Evolutionary conservation across 1,140 invertebrate genomes (phyloP).

Genomic region (Drosophila pseudoobscura): DNA sequence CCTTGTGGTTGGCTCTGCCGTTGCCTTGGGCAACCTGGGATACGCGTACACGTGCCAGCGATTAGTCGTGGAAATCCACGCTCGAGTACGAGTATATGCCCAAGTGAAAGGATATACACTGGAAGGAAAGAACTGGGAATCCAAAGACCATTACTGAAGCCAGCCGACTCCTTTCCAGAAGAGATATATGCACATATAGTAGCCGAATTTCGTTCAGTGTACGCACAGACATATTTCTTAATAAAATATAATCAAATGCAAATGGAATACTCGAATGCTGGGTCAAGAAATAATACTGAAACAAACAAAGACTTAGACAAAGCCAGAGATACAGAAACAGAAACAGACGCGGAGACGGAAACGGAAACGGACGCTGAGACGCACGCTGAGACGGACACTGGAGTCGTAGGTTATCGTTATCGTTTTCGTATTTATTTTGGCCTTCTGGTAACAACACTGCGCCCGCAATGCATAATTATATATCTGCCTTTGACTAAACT

Average conservation of each 20-base stretch:
- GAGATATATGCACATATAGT: too few relatives aligned
- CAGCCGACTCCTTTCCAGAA: too few relatives aligned
- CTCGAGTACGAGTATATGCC: neutral
- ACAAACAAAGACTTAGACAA: constrained; percentile 11
- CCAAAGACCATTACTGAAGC: too few relatives aligned
- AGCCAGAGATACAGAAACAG: constrained; percentile 17
- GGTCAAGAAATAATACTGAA: too few relatives aligned
- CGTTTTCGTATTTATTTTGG: neutral
- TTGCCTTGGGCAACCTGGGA: constrained; percentile 27
- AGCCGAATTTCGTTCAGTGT: too few relatives aligned
- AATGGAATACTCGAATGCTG: constrained; percentile 36
- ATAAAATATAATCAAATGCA: constrained; percentile 56
- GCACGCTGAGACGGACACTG: neutral
- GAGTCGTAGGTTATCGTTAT: constrained; percentile 13
- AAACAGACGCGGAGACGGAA: constrained; percentile 6
- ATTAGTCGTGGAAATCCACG: constrained; percentile 12
- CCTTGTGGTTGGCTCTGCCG: neutral
- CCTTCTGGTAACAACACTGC: constrained; percentile 10
- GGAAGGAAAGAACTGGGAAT: too few relatives aligned
- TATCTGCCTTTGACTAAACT: neutral
- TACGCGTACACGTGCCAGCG: constrained; percentile 18
- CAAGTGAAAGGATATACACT: neutral
- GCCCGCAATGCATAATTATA: constrained; percentile 44
- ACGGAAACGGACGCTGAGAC: constrained; percentile 5
- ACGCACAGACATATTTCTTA: neutral